phyloP scores from a whole-genome alignment of 1,140 invertebrate genomes.

The Chlorops oryzae region DNA sequence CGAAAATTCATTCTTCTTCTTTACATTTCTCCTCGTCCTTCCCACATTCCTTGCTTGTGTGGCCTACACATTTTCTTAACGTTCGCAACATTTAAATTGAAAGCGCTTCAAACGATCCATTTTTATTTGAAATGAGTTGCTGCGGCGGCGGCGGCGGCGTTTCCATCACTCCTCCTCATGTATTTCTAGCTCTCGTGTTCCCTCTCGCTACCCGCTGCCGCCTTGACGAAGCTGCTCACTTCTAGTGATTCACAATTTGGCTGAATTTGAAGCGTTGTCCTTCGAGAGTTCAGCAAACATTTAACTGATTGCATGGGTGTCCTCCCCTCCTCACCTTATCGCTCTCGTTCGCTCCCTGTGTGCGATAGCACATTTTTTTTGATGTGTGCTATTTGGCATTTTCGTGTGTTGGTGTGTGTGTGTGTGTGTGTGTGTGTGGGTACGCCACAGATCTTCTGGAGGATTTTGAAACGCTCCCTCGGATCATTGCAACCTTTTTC shows the following conservation, averaged over 20 bases:
- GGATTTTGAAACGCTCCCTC: background rate
- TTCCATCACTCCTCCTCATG: background rate
- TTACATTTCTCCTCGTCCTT: no score
- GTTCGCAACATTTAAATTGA: no score
- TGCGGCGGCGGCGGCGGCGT: no score
- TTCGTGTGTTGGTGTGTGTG: background rate
- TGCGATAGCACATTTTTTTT: background rate
- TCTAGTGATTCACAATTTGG: background rate
- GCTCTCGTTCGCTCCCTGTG: no score
- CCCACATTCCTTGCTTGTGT: no score
- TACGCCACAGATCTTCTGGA: background rate
- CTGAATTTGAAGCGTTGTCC: slow-evolving; percentile 4
- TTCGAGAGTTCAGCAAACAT: slow-evolving; percentile 45
- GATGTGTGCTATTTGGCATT: background rate
- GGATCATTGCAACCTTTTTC: background rate
- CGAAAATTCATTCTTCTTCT: no score
- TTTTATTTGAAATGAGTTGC: no score
- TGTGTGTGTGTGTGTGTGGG: slow-evolving; percentile 22
- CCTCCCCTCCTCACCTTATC: no score
- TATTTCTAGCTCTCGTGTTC: background rate
- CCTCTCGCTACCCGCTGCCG: background rate
- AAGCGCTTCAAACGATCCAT: no score
- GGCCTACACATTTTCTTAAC: no score
- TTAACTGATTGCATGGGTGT: slow-evolving; percentile 46
- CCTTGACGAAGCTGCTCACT: background rate